Evolutionary conservation across 1,140 invertebrate genomes (phyloP).

Genomic region (Drosophila micromelanica): DNA sequence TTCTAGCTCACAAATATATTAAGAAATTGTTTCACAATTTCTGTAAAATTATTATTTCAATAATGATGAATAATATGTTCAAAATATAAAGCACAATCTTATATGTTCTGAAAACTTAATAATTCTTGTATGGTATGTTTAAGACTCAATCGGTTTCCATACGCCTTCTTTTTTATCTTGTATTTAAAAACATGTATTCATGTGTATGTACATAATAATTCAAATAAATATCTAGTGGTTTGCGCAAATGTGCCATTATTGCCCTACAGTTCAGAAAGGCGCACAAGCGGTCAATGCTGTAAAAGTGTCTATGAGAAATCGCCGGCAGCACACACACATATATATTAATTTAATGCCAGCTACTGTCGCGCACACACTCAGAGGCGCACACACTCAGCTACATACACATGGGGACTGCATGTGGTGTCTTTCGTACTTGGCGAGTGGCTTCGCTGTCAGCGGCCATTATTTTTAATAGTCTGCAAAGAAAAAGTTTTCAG

Average conservation of each 20-base stretch:
- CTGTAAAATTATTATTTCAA: too few species aligned
- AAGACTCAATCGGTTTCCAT: neutral
- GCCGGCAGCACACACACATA: neutral
- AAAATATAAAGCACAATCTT: neutral
- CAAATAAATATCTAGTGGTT: slow-evolving; percentile 9
- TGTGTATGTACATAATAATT: neutral
- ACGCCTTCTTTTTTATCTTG: neutral
- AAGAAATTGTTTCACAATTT: too few species aligned
- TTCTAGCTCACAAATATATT: too few species aligned
- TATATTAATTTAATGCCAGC: slow-evolving; percentile 22
- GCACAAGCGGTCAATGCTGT: slow-evolving; percentile 8
- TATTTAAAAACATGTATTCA: neutral
- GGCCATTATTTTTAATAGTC: slow-evolving; percentile 82
- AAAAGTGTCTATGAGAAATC: slow-evolving; percentile 35
- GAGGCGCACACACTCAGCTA: neutral
- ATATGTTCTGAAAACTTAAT: neutral
- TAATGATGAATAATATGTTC: too few species aligned
- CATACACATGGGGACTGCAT: slow-evolving; percentile 37
- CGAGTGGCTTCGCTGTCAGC: slow-evolving; percentile 61
- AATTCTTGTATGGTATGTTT: neutral
- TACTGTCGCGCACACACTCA: slow-evolving; percentile 8
- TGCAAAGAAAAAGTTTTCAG: slow-evolving; percentile 80
- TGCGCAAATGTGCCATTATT: slow-evolving; percentile 7
- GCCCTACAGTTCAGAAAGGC: slow-evolving; percentile 8
- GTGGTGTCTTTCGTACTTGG: slow-evolving; percentile 55